Evolutionary conservation across 2,797 vertebrate genomes (phyloP), one percentile per base, ranked within the genome.

Genomic region (Cercopithecus diana): DNA sequence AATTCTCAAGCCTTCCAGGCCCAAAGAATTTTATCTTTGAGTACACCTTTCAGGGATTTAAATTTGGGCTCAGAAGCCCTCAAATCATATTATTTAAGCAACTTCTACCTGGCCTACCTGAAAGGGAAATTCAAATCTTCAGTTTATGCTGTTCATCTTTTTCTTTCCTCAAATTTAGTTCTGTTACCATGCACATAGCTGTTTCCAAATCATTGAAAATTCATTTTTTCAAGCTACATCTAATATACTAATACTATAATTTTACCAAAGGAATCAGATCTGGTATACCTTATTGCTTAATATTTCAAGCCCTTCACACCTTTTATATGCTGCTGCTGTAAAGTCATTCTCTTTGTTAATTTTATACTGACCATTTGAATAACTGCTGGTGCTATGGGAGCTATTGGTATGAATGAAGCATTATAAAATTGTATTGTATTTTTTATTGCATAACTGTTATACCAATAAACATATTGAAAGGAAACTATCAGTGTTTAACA

Each of bases 391-490:
- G 77, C 84, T 61, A 28, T 81, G 92, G 93, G 95, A 96, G 61
- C 88, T 84, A 12, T 95, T 45, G 86, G 67, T 77, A 67, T 70
- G 81, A 95, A 97, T 89, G 82, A 89, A 95, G 52, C 73, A 73
- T 73, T 70, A 93, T 97, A 95, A 97, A 97, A 84, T 87, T 94
- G 96, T 93, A 98, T 90, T 96, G 79, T 96, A 75, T 97, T 97
- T 97, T 97, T 97, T 97, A 96, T 94, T 94, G 94, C 57, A 33
- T 91, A 96, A 96, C 92, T 93, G 45, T 97, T 95, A 97, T 89
- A 92, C 85, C 96, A 96, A 97, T 98, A 97, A 97, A 92, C 79
- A 77, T 94, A 97, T 94, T 97, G 92, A 97, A 88, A 93, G 96
- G 83, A 88, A 96, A 39, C 86, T 91, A 93, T 96, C 80, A 88